A percentile compares a stretch with the other conserved stretches of the same genome.
phyloP scores from a whole-genome alignment of 2,888 invertebrate genomes.

The Orthosia gracilis region DNA sequence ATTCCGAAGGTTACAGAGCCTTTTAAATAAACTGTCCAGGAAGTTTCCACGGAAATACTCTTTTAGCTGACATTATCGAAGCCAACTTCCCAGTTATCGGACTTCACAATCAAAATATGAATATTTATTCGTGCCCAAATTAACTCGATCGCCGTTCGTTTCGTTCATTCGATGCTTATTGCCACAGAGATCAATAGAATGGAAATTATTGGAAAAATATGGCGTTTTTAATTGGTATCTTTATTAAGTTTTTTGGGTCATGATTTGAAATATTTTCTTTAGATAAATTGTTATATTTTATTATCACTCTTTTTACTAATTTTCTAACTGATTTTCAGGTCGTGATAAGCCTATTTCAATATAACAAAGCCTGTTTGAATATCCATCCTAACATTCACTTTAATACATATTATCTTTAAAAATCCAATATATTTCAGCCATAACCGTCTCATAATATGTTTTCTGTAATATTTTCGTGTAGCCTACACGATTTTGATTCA shows the following conservation, averaged over 20 bases:
- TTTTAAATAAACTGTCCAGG: conserved; percentile 59
- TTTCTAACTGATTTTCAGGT: background rate
- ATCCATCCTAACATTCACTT: conserved; percentile 6
- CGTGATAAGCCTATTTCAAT: conserved; percentile 6
- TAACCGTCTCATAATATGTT: conserved; percentile 15
- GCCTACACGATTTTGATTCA: conserved; percentile 41
- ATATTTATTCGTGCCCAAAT: conserved; percentile 67
- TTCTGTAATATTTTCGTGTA: conserved; percentile 23
- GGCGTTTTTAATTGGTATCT: conserved; percentile 39
- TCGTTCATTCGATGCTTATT: conserved; percentile 59
- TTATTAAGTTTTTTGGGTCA: conserved; percentile 26
- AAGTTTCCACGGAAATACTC: conserved; percentile 66
- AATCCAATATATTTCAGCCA: conserved; percentile 41
- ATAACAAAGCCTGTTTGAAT: background rate
- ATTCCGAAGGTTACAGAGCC: conserved; percentile 35
- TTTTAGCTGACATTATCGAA: conserved; percentile 69
- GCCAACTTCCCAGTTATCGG: conserved; percentile 63
- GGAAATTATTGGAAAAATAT: conserved; percentile 49
- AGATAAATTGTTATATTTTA: conserved; percentile 15
- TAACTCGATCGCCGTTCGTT: conserved; percentile 61
- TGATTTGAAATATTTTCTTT: conserved; percentile 1
- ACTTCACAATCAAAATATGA: conserved; percentile 67
- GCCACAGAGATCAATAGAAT: conserved; percentile 59
- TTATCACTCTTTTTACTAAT: background rate
- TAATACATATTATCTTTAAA: conserved; percentile 22